phyloP scores from a whole-genome alignment of 2,888 invertebrate species.

The Abrostola triplasia region DNA sequence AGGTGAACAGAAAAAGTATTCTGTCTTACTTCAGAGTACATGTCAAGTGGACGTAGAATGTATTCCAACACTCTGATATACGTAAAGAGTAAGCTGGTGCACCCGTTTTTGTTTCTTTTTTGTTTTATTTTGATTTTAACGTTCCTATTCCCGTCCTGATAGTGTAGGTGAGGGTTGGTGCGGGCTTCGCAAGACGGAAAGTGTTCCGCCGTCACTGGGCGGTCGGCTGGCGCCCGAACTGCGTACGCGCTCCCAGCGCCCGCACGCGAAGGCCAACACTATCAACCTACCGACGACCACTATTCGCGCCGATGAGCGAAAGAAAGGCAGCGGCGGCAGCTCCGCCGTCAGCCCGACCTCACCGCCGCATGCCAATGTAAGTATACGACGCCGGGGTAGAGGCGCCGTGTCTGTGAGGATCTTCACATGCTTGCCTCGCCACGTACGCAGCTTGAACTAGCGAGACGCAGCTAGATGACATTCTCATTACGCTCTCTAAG shows the following conservation, averaged over 20 bases:
- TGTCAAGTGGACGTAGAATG: conserved; percentile 29
- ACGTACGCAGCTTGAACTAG: background rate
- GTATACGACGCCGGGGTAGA: conserved; percentile 49
- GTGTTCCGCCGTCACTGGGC: conserved; percentile 80
- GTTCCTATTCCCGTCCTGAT: conserved; percentile 74
- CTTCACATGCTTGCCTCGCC: background rate
- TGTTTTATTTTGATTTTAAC: conserved; percentile 67
- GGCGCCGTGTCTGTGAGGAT: background rate
- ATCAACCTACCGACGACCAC: conserved; percentile 88
- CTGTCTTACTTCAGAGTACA: background rate
- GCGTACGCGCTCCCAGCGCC: conserved; percentile 76
- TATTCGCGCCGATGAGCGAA: conserved; percentile 70
- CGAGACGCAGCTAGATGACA: too few species aligned
- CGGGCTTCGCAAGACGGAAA: conserved; percentile 82
- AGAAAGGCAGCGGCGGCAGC: conserved; percentile 66
- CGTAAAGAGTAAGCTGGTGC: conserved; percentile 65
- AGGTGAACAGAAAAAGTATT: too few species aligned
- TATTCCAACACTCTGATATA: conserved; percentile 21
- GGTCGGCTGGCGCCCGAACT: conserved; percentile 75
- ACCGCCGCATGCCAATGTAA: conserved; percentile 82
- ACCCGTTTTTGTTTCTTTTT: conserved; percentile 65
- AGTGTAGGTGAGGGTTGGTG: conserved; percentile 79
- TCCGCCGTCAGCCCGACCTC: conserved; percentile 76
- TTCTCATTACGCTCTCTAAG: too few species aligned
- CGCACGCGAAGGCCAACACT: conserved; percentile 88